These are phyloP conservation scores for Gorsachius goisagi DNA, from an alignment of 2,113 vertebrate genomes.

Conservation along the genomic window DNA sequence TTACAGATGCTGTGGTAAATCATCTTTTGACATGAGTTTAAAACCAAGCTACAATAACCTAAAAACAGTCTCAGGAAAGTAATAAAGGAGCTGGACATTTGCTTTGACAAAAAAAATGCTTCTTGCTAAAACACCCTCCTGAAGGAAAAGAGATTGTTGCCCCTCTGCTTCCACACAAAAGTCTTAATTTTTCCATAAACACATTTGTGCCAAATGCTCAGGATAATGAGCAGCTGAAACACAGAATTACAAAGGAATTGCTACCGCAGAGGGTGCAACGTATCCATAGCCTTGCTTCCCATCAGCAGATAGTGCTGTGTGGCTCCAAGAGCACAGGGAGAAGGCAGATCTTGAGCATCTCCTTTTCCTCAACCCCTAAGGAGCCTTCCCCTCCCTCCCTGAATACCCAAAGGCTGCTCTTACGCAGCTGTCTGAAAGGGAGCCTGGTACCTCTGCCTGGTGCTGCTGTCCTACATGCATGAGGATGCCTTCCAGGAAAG, in stretches of 20 bases:
- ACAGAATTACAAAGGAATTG: neutral
- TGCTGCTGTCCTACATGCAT: neutral
- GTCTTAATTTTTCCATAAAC: neutral
- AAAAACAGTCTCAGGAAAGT: neutral
- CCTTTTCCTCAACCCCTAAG: neutral
- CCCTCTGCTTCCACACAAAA: neutral
- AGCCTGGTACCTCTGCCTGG: neutral
- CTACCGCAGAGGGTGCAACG: neutral
- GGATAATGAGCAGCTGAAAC: neutral
- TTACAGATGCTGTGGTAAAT: neutral
- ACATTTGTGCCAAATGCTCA: neutral
- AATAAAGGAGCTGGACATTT: neutral
- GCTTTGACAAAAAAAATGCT: neutral
- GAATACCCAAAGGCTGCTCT: neutral
- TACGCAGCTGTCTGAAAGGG: neutral
- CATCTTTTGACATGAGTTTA: neutral
- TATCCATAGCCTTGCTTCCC: neutral
- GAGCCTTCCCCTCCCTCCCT: neutral
- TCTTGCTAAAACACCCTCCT: neutral
- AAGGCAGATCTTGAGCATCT: neutral
- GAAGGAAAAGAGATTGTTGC: neutral
- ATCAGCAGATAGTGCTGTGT: neutral
- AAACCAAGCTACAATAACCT: neutral
- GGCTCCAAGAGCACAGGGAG: neutral
- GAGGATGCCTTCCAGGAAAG: neutral